Evolutionary conservation across 2,797 vertebrate species (phyloP), one percentile per base, ranked within the genome.

Genomic region (Microtus obscurus): DNA sequence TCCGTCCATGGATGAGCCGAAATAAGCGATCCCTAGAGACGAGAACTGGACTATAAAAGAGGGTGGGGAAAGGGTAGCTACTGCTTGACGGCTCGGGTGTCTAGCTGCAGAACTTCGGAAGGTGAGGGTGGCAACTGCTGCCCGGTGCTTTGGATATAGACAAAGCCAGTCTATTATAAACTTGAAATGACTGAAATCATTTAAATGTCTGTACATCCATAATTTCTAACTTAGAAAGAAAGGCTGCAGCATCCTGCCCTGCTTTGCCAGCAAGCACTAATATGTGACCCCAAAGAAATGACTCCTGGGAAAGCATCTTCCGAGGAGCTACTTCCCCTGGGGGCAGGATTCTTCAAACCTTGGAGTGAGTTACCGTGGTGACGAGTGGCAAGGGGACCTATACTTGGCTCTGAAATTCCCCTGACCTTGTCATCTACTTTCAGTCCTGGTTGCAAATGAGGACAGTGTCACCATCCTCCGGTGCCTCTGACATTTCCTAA

Each of bases 351-450:
- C 95, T 92, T 89, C 67, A 83, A 83, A 89, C 56, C 78, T 31
- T 16, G 45, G 40, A 74, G 67, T 19, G 53, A 93, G 93, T 93
- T 51, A 77, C 87, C 45, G 87, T 40, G 63, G 90, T 71, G 77
- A 69, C 4, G n/a, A 37, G 31, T 34, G 9, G 37, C 9, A 2
- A 56, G 79, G 65, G 61, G 51, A 40, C 79, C 94, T 94, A 77
- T 31, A 37, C 79, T 56, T 56, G 67, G 85, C 85, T 93, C 92
- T 65, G 89, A 98, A 90, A 94, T 74, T 48, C 86, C 78, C 31
- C 87, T 87, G 93, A 93, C 95, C 93, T 95, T 96, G 91, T 92
- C 94, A 81, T 74, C 23, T 61, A 81, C 69, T 59, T 93, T 71
- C 8, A 3, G 88, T 45, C 69, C 93, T 79, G 67, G 53, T 61